phyloP scores from a whole-genome alignment of 2,888 invertebrate genomes.

The Platycnemis pennipes region DNA sequence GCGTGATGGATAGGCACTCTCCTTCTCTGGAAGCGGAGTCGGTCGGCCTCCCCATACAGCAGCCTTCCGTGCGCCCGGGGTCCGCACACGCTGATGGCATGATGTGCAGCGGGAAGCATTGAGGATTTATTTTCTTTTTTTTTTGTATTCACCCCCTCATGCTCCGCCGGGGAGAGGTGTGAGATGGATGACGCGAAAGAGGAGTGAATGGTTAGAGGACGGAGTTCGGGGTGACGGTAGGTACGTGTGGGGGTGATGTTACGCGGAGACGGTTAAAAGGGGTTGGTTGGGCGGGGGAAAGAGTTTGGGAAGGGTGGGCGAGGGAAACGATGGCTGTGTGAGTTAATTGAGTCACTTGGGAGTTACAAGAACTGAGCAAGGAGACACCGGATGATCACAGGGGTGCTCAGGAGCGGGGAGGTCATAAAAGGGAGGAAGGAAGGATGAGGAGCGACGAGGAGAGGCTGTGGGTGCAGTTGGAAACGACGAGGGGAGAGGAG shows the following conservation, averaged over 20 bases:
- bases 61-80: too few species aligned
- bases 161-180: neutral
- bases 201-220: neutral
- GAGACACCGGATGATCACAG: slow-evolving; percentile 61
- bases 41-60: neutral
- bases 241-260: neutral
- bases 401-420: slow-evolving; percentile 73
- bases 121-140: neutral
- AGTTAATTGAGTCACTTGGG: slow-evolving; percentile 64
- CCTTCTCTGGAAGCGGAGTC: neutral
- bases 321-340: neutral
- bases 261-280: neutral
- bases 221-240: neutral
- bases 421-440: slow-evolving; percentile 70
- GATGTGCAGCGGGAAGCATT: neutral
- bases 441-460: slow-evolving; percentile 63
- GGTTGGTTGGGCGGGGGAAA: neutral
- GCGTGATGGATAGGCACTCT: slow-evolving; percentile 56
- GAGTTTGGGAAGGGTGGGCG: neutral
- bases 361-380: slow-evolving; percentile 58
- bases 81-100: neutral
- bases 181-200: neutral
- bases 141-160: neutral
- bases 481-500: neutral
- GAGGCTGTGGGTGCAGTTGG: neutral